Percentiles rank a stretch among this genome's conserved stretches.
Conservation (phyloP, 2,888 invertebrate genomes). For the Pemphredon lugubris region DNA sequence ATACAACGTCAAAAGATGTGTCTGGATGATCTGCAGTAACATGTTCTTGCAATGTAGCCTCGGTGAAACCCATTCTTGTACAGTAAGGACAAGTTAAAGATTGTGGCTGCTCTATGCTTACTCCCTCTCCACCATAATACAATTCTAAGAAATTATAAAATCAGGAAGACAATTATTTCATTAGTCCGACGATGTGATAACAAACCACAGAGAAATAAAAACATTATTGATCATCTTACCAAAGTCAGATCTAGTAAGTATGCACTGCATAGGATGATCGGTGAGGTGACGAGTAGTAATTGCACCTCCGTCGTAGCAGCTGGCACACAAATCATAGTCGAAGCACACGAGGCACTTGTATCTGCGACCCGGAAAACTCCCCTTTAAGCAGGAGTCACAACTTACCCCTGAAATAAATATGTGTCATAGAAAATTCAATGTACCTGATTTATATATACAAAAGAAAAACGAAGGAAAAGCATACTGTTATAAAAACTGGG, state of each 20-base stretch:
- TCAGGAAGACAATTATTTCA: background rate
- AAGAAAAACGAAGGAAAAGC: background rate
- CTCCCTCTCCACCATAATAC: conserved; percentile 97
- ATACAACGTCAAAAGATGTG: conserved; percentile 93
- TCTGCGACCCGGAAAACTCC: conserved; percentile 97
- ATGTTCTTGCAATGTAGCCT: conserved; percentile 94
- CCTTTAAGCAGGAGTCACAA: conserved; percentile 99
- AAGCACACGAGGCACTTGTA: conserved; percentile 99
- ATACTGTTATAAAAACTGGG: background rate
- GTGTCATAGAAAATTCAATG: background rate
- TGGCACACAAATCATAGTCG: conserved; percentile 99
- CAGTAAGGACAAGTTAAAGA: conserved; percentile 99
- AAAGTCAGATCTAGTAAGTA: conserved; percentile 97
- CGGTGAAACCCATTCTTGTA: conserved; percentile 97
- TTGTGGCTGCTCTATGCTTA: conserved; percentile 95
- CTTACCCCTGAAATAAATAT: conserved; percentile 90
- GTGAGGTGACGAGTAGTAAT: conserved; percentile 95
- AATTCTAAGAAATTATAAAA: conserved; percentile 84
- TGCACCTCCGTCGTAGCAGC: conserved; percentile 96
- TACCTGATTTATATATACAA: background rate
- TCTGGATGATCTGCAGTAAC: conserved; percentile 95
- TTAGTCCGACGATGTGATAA: background rate
- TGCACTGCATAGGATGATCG: conserved; percentile 99
- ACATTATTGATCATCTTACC: conserved; percentile 83
- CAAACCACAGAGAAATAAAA: background rate